Conservation (phyloP, 2,888 invertebrate genomes). For the Aproaerema taeniolella region DNA sequence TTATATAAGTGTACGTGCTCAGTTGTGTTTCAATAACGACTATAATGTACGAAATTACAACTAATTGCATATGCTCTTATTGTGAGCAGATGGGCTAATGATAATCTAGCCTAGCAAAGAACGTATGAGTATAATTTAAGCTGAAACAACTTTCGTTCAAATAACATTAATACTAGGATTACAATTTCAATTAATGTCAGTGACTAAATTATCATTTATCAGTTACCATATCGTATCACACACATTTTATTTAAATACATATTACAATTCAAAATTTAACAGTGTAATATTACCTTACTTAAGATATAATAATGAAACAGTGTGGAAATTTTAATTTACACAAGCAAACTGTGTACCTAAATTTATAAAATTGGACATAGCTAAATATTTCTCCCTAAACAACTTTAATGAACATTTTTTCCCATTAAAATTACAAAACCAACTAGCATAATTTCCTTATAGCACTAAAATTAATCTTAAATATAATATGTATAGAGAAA, state of each 20-base stretch:
- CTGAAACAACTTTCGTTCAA: slow-evolving; percentile 4
- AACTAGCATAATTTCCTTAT: slow-evolving; percentile 19
- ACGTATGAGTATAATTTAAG: slow-evolving; percentile 6
- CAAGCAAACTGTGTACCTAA: slow-evolving; percentile 19
- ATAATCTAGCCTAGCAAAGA: slow-evolving; percentile 8
- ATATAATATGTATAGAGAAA: slow-evolving; percentile 13
- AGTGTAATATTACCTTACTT: slow-evolving; percentile 23
- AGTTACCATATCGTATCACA: slow-evolving; percentile 23
- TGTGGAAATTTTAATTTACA: slow-evolving; percentile 22
- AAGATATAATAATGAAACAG: slow-evolving; percentile 22
- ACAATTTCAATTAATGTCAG: not conserved
- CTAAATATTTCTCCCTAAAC: slow-evolving; percentile 6
- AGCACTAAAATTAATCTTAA: slow-evolving; percentile 17
- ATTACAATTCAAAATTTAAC: slow-evolving; percentile 27
- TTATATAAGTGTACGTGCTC: no score
- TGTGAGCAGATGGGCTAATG: slow-evolving; percentile 9
- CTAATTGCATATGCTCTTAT: no score
- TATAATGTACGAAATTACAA: no score
- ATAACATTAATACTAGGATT: slow-evolving; percentile 3
- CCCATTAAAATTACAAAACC: slow-evolving; percentile 16
- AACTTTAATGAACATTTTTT: slow-evolving; percentile 7
- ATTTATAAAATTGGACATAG: slow-evolving; percentile 17
- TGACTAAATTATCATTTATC: not conserved
- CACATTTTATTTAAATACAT: slow-evolving; percentile 21
- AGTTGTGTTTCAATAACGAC: no score